Conservation (phyloP, 2,888 invertebrate species). For the Drosophila algonquin region DNA sequence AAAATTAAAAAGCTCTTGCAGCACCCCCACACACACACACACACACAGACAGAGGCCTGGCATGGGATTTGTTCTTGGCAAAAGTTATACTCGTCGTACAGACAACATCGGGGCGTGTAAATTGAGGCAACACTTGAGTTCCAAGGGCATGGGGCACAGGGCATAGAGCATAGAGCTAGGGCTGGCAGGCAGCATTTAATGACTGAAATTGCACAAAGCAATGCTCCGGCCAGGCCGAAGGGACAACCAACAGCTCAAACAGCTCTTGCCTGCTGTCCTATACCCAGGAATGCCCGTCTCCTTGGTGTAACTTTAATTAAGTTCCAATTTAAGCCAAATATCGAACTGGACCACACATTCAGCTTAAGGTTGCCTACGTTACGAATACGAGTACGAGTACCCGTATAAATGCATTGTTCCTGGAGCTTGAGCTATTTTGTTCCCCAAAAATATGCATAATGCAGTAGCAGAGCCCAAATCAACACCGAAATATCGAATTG, state of each 20-base stretch:
- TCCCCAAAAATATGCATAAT: constrained; percentile 41
- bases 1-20: constrained; percentile 73
- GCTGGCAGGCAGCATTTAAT: constrained; percentile 45
- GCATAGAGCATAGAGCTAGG: constrained; percentile 1
- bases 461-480: constrained; percentile 15
- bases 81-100: constrained; percentile 32
- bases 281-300: constrained; percentile 15
- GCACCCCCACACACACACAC: constrained; percentile 36
- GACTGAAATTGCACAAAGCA: constrained; percentile 50
- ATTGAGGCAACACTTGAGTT: constrained; percentile 57
- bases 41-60: neutral
- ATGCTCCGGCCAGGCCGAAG: constrained; percentile 24
- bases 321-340: constrained; percentile 41
- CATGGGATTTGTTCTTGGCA: constrained; percentile 24
- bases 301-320: constrained; percentile 65
- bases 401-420: constrained; percentile 7
- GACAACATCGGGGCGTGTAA: constrained; percentile 45
- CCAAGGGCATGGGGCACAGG: constrained; percentile 5
- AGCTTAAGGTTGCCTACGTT: neutral
- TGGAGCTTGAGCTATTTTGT: constrained; percentile 3
- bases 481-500: constrained; percentile 28
- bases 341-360: constrained; percentile 13
- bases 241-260: constrained; percentile 22
- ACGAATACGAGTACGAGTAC: neutral
- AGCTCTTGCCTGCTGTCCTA: constrained; percentile 9